Evolutionary conservation across 1,140 invertebrate genomes (phyloP), one percentile per base, ranked within the genome.

Genomic region (Tribolium madens): DNA sequence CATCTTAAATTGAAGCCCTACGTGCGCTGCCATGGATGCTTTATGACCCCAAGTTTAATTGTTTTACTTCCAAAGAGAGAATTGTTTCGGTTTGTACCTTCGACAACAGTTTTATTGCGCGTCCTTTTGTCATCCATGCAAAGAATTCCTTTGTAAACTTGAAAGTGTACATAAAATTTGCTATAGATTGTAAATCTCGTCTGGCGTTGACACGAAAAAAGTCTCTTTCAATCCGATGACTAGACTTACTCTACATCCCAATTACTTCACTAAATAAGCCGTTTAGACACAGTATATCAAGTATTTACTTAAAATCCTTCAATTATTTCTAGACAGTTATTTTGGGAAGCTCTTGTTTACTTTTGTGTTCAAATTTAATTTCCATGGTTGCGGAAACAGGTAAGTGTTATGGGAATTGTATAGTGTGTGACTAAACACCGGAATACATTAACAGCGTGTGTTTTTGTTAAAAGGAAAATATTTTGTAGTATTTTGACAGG

Each of bases 11-110:
- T 52, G 74, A 68, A 76, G 21, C 47, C 74, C 78, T 79, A 76
- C 78, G 78, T 79, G 78, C 53, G 70, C 78, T 79, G 78, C 76
- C 78, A 76, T 60, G 78, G 57, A 79, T 76, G 48, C 50, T 79
- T 79, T 79, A 79, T 76, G 42, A 53, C 64, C 70, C 70, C 70
- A 21, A 31, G 52, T 79, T 79, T 79, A 79, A 79, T 79, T 79
- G 78, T 79, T 79, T 78, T 76, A 76, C 78, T 72, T 76, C 78
- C 70, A 70, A 46, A 48, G 12, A 47, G 64, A 47, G 64, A 42
- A 75, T 57, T 64, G 57, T 64, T 64, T 64, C 26, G 57, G 57
- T 64, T 26, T 33, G 57, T 33, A 64, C 57, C 73, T 71, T 64
- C 36, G 50, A 71, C 74, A 79, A 79, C 69, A 72, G 53, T 71